A percentile compares a stretch with the other conserved stretches of the same genome.
phyloP scores from a whole-genome alignment of 2,888 invertebrate species.

The Protodeltote pygarga region DNA sequence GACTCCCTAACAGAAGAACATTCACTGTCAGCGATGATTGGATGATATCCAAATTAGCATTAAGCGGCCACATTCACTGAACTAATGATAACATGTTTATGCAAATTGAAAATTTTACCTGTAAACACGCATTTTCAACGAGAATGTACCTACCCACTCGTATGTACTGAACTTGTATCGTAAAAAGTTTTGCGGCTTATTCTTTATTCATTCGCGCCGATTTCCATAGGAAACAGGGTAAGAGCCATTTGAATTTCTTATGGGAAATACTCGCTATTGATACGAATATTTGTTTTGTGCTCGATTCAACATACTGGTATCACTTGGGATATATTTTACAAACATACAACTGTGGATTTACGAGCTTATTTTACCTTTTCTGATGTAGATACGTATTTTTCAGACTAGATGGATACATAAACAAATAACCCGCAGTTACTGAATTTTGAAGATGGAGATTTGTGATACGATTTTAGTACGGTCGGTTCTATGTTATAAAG shows the following conservation, averaged over 20 bases:
- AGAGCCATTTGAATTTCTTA: slow-evolving; percentile 74
- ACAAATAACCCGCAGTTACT: slow-evolving; percentile 10
- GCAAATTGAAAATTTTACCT: slow-evolving; percentile 61
- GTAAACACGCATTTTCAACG: slow-evolving; percentile 49
- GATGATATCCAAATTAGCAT: slow-evolving; percentile 41
- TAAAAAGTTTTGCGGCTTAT: slow-evolving; percentile 59
- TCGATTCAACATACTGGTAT: slow-evolving; percentile 56
- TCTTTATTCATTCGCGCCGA: slow-evolving; percentile 75
- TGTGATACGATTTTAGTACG: neutral
- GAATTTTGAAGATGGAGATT: slow-evolving; percentile 6
- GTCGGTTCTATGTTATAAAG: neutral
- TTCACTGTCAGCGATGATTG: slow-evolving; percentile 34
- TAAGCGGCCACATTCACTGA: slow-evolving; percentile 37
- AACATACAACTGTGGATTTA: slow-evolving; percentile 54
- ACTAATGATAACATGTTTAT: slow-evolving; percentile 51
- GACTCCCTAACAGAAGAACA: slow-evolving; percentile 25
- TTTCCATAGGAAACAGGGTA: slow-evolving; percentile 74
- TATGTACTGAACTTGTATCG: slow-evolving; percentile 43
- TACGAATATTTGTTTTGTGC: slow-evolving; percentile 72
- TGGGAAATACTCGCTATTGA: slow-evolving; percentile 67
- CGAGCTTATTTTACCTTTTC: slow-evolving; percentile 39
- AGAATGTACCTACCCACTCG: neutral
- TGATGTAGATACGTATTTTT: slow-evolving; percentile 13
- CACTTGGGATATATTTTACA: slow-evolving; percentile 65
- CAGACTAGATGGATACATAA: slow-evolving; percentile 2